These are phyloP conservation scores for Betta splendens DNA, from an alignment of 2,797 vertebrate genomes.

Conservation along the genomic window DNA sequence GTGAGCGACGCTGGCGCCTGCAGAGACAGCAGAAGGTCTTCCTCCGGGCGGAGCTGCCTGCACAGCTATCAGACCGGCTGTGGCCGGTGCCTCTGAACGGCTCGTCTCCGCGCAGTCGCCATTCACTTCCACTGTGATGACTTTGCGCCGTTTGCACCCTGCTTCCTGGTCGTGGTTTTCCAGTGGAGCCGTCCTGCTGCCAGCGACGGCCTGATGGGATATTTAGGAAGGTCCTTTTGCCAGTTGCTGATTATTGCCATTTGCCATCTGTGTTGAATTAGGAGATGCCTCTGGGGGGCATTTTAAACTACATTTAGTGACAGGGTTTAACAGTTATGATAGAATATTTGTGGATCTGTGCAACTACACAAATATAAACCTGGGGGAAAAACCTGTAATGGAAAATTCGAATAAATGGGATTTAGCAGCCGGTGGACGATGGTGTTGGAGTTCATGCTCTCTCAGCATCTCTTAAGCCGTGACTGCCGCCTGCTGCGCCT, in stretches of 20 bases:
- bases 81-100: conserved; percentile 21
- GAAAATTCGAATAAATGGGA: conserved; percentile 15
- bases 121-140: not conserved
- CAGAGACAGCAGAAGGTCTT: conserved; percentile 47
- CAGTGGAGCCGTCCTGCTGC: conserved; percentile 60
- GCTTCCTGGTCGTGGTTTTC: no score
- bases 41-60: conserved; percentile 39
- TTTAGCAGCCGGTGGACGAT: conserved; percentile 16
- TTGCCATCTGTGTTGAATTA: conserved; percentile 73
- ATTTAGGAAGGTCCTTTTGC: conserved; percentile 71
- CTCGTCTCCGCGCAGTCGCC: not conserved
- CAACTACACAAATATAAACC: not conserved
- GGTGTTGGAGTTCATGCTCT: conserved; percentile 30
- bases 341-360: conserved; percentile 6
- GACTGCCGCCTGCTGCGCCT: conserved; percentile 44
- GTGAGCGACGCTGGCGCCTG: conserved; percentile 28
- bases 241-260: conserved; percentile 67
- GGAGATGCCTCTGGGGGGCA: conserved; percentile 61
- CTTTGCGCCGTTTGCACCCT: conserved; percentile 40
- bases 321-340: conserved; percentile 24
- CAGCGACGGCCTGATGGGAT: conserved; percentile 71
- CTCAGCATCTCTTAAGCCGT: conserved; percentile 47
- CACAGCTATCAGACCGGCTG: conserved; percentile 43
- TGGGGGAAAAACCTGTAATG: not conserved
- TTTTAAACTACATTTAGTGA: conserved; percentile 62